Evolutionary conservation across 2,888 invertebrate species (phyloP).

Genomic region (Pyrrhia umbra): DNA sequence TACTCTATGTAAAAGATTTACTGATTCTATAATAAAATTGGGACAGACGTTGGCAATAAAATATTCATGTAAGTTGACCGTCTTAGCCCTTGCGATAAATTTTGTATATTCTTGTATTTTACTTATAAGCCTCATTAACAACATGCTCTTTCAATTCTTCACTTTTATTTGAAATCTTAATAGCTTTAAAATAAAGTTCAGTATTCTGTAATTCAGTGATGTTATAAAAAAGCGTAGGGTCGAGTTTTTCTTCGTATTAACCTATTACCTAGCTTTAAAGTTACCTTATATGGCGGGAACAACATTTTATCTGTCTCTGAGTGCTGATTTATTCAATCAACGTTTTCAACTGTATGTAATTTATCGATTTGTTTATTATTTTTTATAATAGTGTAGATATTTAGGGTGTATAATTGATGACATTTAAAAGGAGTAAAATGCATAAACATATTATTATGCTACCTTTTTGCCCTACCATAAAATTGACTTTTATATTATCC

Average conservation of each 20-base stretch:
- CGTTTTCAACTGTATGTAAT: conserved; percentile 21
- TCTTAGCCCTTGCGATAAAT: background rate
- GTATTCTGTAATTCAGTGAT: background rate
- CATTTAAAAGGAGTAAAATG: background rate
- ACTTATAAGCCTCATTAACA: conserved; percentile 2
- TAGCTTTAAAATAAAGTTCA: background rate
- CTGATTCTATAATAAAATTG: background rate
- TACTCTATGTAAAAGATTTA: background rate
- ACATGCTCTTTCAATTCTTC: background rate
- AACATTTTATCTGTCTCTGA: conserved; percentile 53
- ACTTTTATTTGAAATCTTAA: background rate
- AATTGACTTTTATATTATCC: background rate
- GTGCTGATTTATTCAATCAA: conserved; percentile 57
- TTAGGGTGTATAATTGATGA: background rate
- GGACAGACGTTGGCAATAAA: background rate
- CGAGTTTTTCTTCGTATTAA: conserved; percentile 53
- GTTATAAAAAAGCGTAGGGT: conserved; percentile 48
- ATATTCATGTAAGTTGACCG: background rate
- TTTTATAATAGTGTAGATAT: background rate
- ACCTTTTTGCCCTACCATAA: background rate
- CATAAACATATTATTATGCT: background rate
- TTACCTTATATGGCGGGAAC: conserved; percentile 48
- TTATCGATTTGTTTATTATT: conserved; percentile 10
- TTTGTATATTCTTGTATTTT: conserved; percentile 24
- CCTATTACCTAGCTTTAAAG: conserved; percentile 55